Evolutionary conservation across 2,797 vertebrate genomes (phyloP), one percentile per base, ranked within the genome.

Genomic region (Schizopygopsis pylzovi): DNA sequence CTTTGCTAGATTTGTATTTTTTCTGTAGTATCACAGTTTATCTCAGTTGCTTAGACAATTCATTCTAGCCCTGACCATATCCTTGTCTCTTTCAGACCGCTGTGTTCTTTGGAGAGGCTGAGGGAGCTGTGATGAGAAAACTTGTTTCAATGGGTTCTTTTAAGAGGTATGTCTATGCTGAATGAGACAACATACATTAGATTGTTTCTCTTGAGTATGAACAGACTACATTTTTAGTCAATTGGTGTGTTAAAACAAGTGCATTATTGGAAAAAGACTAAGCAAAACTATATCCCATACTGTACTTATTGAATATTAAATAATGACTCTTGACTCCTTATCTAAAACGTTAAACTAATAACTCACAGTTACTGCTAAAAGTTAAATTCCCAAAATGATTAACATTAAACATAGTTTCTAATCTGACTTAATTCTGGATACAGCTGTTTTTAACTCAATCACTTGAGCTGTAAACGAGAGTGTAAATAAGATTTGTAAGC

Each of bases 41-140:
- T 72, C 12, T 25, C 22, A 8, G 3, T 4, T 25, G 15, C 68
- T 71, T 13, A 71, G 39, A n/a, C 70, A 47, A 28, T 47, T 22
- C 10, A 22, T 22, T 45, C 6, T 54, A 54, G 41, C 43, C 9
- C 43, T 43, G 43, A 54, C 18, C 54, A 8, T n/a, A 22, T 56
- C 20, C 22, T 22, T 22, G 52, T 56, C 4, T 59, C 9, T 59
- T 56, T 81, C 93, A 99, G 98, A 99, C 98, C 20, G 98, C 97
- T 85, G 96, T 96, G 86, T 99, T 99, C 91, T 98, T 99, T 91
- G 98, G 98, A 65, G 97, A 98, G 90, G 95, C 96, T 75, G 98
- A 99, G 91, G 97, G 98, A 81, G 97, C 98, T 18, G 98, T 99
- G 89, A 99, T 99, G 98, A 97, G 95, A 94, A 99, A 98, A 92